phyloP scores from a whole-genome alignment of 2,113 vertebrate species.

The Oreochromis niloticus region DNA sequence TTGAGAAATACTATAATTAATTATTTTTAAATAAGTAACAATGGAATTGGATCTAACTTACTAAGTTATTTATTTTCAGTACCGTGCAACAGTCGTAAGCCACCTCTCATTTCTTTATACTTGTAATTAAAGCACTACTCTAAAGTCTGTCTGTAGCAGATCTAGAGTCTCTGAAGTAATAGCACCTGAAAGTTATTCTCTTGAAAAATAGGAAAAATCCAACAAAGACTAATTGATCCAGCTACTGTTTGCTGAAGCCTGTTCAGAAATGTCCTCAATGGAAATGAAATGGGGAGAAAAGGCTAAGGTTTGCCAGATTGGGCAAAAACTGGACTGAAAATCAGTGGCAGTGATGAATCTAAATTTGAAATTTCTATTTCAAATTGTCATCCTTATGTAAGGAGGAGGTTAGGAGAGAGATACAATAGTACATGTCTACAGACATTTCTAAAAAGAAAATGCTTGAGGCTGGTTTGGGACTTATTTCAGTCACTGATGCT shows the following conservation, averaged over 20 bases:
- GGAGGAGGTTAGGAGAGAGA: neutral
- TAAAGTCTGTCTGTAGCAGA: neutral
- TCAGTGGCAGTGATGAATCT: neutral
- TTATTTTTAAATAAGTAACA: neutral
- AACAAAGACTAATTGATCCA: neutral
- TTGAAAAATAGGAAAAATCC: neutral
- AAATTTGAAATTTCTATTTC: neutral
- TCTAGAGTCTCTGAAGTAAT: neutral
- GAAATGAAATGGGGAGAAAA: neutral
- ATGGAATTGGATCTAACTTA: neutral
- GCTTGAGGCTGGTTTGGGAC: neutral
- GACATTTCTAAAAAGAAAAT: neutral
- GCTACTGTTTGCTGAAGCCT: neutral
- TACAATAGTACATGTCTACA: neutral
- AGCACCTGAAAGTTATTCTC: neutral
- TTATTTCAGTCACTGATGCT: neutral
- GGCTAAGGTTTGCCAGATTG: neutral
- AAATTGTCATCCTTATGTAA: neutral
- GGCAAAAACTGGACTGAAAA: neutral
- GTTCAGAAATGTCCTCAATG: neutral
- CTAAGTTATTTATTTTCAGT: neutral
- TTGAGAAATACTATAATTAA: neutral
- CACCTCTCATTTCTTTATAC: neutral
- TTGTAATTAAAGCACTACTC: neutral
- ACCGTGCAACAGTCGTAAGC: neutral